phyloP scores from a whole-genome alignment of 2,888 invertebrate species.

The Clunio marinus region DNA sequence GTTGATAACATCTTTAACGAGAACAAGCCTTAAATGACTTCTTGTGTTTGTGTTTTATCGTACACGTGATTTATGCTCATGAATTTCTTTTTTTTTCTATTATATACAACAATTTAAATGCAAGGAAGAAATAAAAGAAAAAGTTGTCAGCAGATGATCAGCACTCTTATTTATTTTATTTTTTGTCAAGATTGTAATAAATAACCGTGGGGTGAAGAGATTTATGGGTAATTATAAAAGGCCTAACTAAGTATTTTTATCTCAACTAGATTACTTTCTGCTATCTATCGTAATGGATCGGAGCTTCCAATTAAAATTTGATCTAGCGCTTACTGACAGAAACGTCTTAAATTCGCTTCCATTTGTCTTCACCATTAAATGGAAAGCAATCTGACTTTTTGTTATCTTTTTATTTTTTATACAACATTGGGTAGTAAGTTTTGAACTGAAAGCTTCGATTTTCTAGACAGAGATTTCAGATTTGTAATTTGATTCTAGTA shows the following conservation, averaged over 20 bases:
- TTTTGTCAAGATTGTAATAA: neutral
- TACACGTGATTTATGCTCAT: conserved; percentile 33
- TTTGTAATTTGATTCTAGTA: conserved; percentile 5
- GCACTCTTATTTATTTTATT: neutral
- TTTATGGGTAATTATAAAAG: conserved; percentile 17
- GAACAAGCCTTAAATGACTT: conserved; percentile 21
- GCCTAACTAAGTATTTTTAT: conserved; percentile 26
- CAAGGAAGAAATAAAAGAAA: neutral
- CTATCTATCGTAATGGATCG: conserved; percentile 10
- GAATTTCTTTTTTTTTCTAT: conserved; percentile 7
- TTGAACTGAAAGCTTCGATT: too few relatives aligned
- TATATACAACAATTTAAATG: neutral
- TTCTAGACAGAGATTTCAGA: neutral
- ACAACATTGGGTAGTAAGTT: too few relatives aligned
- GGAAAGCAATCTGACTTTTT: neutral
- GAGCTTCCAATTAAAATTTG: too few relatives aligned
- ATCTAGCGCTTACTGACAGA: neutral
- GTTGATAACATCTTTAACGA: neutral
- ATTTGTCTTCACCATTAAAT: too few relatives aligned
- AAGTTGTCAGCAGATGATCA: conserved; percentile 15
- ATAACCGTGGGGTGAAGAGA: neutral
- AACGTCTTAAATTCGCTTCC: neutral
- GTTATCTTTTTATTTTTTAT: neutral
- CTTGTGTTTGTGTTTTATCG: conserved; percentile 25
- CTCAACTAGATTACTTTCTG: neutral